Conservation (phyloP, 2,888 invertebrate species). For the Drepanosiphum platanoidis region DNA sequence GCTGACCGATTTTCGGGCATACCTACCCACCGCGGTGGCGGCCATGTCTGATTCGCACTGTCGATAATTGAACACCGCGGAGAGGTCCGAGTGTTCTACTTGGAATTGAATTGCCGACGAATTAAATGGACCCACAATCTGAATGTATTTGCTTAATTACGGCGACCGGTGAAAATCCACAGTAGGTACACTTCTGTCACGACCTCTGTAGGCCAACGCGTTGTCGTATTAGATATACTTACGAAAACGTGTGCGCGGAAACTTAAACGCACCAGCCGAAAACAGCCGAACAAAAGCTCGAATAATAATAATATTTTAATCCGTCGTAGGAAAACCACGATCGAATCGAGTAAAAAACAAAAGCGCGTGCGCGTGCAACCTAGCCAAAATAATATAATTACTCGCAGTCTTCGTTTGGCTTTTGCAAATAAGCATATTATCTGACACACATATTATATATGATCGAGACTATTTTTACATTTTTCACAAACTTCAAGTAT, state of each 20-base stretch:
- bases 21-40: neutral
- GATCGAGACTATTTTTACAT: no score
- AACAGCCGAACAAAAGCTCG: no score
- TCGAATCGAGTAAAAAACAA: no score
- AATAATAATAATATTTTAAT: no score
- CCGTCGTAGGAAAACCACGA: no score
- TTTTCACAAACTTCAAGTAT: no score
- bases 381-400: no score
- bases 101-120: neutral
- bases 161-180: neutral
- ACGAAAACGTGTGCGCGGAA: neutral
- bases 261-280: neutral
- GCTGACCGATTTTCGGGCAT: slow-evolving; percentile 45
- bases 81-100: neutral
- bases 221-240: neutral
- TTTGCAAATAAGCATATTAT: no score
- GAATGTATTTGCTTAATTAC: neutral
- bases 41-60: neutral
- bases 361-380: no score
- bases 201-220: neutral
- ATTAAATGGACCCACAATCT: neutral
- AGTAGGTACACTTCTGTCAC: neutral
- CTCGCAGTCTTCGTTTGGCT: no score
- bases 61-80: neutral
- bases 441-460: no score